Base-by-base conservation (phyloP, 2,113 vertebrate species). In the Anarhynchus alexandrinus region DNA sequence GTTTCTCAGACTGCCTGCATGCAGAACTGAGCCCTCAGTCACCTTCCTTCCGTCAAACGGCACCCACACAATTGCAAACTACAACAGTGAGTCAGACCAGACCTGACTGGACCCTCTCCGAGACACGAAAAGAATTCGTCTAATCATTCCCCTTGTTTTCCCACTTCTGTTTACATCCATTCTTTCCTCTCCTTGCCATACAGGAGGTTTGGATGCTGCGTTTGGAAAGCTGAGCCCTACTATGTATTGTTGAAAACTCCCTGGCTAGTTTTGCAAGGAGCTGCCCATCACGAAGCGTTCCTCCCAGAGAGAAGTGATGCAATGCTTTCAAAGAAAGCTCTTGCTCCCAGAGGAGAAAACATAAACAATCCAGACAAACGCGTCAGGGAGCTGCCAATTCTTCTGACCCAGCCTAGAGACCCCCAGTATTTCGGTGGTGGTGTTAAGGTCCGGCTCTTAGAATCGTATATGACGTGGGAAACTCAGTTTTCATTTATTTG, bases 121-220 rank as follows among this genome's bases (percentile, higher is more conserved):
- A 59, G 40, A 72, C 2, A 5, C 1, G 15, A 34, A 54, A 42
- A 36, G 11, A 30, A 2, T 1, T 26, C 0, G 0, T 21, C 23
- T 1, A 2, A 64, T 42, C 29, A 5, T 10, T 72, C 9, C 11
- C 6, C 12, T 61, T 19, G 17, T 43, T 61, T 65, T 34, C 52
- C 47, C 64, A 10, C 52, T 69, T 51, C 32, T 47, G 6, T 34
- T 87, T 34, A 40, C 26, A 26, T 49, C 65, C 27, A 4, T 42
- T 67, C 40, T 72, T 67, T 67, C 19, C 43, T 65, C 19, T 59
- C 29, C 25, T 54, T 32, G 51, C 49, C 6, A 0, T 4, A 7
- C 25, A 27, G 29, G 9, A 57, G 23, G n/a, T 61, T 61, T 80
- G 70, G 67, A 77, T 25, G 45, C 22, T 18, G 6, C 5, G 17